Percentiles rank a stretch among this genome's conserved stretches.
Conservation (phyloP, 2,113 vertebrate species). For the Labeo catla region DNA sequence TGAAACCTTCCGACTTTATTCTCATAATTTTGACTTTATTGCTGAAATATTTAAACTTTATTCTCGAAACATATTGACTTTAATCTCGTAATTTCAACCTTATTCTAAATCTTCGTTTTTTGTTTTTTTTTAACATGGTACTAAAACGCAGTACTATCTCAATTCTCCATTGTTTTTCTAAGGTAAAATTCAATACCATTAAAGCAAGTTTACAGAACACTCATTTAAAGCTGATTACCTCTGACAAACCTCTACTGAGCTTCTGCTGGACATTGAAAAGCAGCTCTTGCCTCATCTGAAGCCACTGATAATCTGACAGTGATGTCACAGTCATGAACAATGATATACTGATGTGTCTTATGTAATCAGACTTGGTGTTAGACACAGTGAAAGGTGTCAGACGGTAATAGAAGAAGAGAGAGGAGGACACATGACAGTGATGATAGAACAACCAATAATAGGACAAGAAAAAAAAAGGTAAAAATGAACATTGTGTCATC, state of each 20-base stretch:
- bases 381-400: neutral
- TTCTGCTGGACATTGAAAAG: neutral
- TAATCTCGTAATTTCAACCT: too few species aligned
- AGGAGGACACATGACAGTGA: neutral
- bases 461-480: neutral
- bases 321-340: neutral
- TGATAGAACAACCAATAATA: neutral
- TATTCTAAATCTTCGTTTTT: too few species aligned
- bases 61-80: too few species aligned
- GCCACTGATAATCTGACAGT: neutral
- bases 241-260: neutral
- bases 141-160: too few species aligned
- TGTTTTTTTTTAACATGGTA: too few species aligned
- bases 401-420: neutral
- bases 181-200: neutral
- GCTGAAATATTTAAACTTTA: too few species aligned
- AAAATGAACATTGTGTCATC: neutral
- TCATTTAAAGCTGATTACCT: neutral
- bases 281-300: neutral
- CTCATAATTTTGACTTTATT: too few species aligned
- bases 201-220: neutral
- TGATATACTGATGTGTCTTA: constrained; percentile 8
- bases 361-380: constrained; percentile 31
- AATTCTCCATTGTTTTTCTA: too few species aligned
- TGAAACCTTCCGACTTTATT: too few species aligned